Conservation (phyloP, 2,113 vertebrate species). For the Pundamilia nyererei region DNA sequence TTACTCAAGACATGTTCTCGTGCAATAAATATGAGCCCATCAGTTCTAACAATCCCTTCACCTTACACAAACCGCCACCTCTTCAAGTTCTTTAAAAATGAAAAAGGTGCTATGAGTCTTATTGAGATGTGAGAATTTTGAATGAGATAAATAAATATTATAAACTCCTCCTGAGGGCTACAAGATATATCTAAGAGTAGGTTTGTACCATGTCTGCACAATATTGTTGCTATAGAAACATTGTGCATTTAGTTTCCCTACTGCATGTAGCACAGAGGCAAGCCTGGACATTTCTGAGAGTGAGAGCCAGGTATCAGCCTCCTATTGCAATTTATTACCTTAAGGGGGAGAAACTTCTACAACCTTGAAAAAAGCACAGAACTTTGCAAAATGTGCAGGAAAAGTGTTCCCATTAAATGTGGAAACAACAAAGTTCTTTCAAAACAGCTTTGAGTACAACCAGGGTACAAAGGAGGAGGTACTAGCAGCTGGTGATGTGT, state of each 20-base stretch:
- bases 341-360: background rate
- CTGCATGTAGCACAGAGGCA: background rate
- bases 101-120: background rate
- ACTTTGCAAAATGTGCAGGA: background rate
- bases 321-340: background rate
- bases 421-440: background rate
- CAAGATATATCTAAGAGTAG: background rate
- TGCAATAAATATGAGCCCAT: conserved; percentile 68
- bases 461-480: background rate
- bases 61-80: background rate
- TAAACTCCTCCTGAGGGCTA: background rate
- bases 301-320: background rate
- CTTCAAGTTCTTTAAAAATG: background rate
- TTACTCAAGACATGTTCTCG: conserved; percentile 42
- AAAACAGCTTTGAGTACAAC: background rate
- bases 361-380: background rate
- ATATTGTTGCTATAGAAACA: background rate
- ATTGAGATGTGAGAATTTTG: background rate
- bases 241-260: background rate
- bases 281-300: background rate
- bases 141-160: background rate
- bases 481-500: background rate
- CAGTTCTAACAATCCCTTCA: background rate
- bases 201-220: background rate
- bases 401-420: background rate